These are phyloP conservation scores for Philaethria dido DNA, from an alignment of 2,888 invertebrate species.

Conservation along the genomic window DNA sequence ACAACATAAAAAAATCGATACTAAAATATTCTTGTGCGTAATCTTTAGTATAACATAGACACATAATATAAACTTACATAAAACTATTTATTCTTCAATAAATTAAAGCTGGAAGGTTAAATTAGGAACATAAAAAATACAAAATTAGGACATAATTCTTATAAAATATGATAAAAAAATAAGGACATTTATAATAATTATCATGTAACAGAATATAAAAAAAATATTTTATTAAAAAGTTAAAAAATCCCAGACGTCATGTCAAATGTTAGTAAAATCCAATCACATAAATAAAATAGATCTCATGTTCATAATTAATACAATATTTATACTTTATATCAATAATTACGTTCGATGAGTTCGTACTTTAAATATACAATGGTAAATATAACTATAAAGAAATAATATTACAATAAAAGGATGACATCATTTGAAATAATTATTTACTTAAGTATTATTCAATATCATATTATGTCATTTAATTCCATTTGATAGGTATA, in stretches of 20 bases:
- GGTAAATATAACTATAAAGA: neutral
- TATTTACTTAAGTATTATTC: neutral
- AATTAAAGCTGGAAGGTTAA: neutral
- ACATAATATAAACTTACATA: neutral
- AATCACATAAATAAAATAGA: too few relatives aligned
- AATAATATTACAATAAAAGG: neutral
- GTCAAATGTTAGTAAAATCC: too few relatives aligned
- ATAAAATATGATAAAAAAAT: neutral
- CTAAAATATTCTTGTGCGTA: constrained; percentile 27
- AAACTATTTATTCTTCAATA: neutral
- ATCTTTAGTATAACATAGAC: constrained; percentile 22
- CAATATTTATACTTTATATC: too few relatives aligned
- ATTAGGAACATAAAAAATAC: too few relatives aligned
- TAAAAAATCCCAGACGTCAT: neutral
- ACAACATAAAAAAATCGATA: neutral
- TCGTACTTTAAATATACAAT: neutral
- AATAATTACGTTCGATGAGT: too few relatives aligned
- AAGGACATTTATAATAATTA: neutral
- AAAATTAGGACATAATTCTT: too few relatives aligned
- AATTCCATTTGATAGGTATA: neutral
- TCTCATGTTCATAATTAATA: too few relatives aligned
- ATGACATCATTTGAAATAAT: neutral
- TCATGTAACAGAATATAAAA: neutral
- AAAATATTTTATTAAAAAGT: neutral
- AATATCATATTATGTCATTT: neutral